Evolutionary conservation across 2,888 invertebrate species (phyloP), one percentile per base, ranked within the genome.

Genomic region (Perithous albicinctus): DNA sequence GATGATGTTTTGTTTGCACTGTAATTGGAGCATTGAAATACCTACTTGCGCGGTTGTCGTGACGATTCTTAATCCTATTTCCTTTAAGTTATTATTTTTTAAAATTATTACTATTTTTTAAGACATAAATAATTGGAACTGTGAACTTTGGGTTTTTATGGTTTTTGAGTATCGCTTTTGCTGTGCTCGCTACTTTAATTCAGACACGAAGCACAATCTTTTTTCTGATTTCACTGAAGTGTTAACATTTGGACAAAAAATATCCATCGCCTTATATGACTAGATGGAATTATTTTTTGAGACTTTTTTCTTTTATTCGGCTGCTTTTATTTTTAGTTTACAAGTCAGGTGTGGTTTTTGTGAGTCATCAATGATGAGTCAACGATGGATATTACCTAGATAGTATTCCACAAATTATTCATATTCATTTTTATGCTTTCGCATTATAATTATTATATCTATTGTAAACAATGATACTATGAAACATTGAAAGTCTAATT

Each of bases 11-110:
- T 66, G 78, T 83, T 75, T 67, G 74, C 76, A 63, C 46, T 72
- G 84, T 79, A 84, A 86, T 80, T 84, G 78, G 84, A 85, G 83
- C 84, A 82, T 63, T 66, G 80, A 83, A 76, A 80, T 74, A 79
- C n/a, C n/a, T n/a, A n/a, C 51, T 76, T 69, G 77, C 43, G 75
- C 38, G 51, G 64, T 75, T 48, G 26, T 79, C 51, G 75, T 18
- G 26, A 59, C 32, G 66, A 15, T 56, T 1, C n/a, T n/a, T 2
- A 23, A 26, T 48, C 20, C 0, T 0, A 20, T 18, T 10, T 20
- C 7, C 20, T 1, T 48, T 18, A 20, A n/a, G 3, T n/a, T 1
- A 26, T 1, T 46, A 3, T 15, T 38, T 8, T 38, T 2, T 18
- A 6, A 1, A 5, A 10, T 29, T 5, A 10, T 32, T 63, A 20